A percentile compares a stretch with the other conserved stretches of the same genome.
phyloP scores from a whole-genome alignment of 2,797 vertebrate species.

The Varecia variegata region DNA sequence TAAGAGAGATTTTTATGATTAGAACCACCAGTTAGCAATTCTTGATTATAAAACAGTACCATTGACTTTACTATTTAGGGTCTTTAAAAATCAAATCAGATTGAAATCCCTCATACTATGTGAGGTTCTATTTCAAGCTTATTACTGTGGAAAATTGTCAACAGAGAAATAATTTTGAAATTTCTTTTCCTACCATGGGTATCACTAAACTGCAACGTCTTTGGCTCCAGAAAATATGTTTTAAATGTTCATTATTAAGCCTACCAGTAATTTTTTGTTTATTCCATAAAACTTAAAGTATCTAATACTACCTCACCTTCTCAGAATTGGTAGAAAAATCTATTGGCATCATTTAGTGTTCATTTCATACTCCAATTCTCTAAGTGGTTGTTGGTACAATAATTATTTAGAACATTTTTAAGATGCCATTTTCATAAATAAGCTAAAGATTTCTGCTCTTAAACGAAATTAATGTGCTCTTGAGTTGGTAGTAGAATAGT shows the following conservation, averaged over 20 bases:
- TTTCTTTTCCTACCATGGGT: background rate
- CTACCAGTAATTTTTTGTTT: background rate
- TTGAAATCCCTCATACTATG: background rate
- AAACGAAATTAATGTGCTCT: background rate
- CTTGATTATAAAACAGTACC: background rate
- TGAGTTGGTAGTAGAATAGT: background rate
- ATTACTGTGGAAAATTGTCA: background rate
- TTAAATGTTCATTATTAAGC: background rate
- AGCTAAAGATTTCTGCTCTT: background rate
- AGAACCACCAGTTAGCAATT: background rate
- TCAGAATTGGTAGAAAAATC: background rate
- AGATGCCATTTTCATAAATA: background rate
- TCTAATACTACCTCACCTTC: background rate
- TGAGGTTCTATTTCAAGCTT: background rate
- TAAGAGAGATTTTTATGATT: background rate
- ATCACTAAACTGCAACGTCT: background rate
- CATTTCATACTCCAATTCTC: background rate
- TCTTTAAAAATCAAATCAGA: background rate
- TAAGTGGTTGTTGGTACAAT: background rate
- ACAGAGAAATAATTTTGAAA: background rate
- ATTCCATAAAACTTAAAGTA: background rate
- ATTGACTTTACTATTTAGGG: background rate
- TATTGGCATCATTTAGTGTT: background rate
- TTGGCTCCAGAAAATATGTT: background rate
- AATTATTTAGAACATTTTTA: constrained; percentile 1